Conservation (phyloP, 1,140 invertebrate species). For the Atopsyche davidsoni region DNA sequence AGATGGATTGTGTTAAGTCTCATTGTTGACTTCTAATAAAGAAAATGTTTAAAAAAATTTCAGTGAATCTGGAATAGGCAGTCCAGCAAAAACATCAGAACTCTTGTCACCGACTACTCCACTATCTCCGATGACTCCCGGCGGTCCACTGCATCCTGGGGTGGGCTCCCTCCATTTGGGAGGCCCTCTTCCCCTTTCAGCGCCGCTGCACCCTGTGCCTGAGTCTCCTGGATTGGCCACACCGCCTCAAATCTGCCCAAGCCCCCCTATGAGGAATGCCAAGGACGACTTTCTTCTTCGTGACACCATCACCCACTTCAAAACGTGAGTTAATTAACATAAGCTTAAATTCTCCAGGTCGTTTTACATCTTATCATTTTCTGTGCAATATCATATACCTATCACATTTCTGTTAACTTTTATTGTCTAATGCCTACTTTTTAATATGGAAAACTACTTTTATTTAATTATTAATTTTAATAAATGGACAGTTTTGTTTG, state of each 20-base stretch:
- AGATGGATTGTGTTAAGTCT: too few species aligned
- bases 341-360: too few species aligned
- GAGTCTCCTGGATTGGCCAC: slow-evolving; percentile 31
- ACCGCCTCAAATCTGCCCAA: slow-evolving; percentile 40
- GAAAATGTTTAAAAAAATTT: too few species aligned
- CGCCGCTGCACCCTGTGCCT: slow-evolving; percentile 8
- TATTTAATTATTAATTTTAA: too few species aligned
- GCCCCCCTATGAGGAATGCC: slow-evolving; percentile 33
- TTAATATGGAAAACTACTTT: too few species aligned
- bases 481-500: too few species aligned
- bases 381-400: too few species aligned
- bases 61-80: slow-evolving; percentile 45
- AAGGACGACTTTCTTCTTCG: slow-evolving; percentile 39
- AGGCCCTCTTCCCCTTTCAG: slow-evolving; percentile 1
- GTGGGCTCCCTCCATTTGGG: slow-evolving; percentile 16
- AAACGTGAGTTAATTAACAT: slow-evolving; percentile 42
- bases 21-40: too few species aligned
- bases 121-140: slow-evolving; percentile 26
- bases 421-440: too few species aligned
- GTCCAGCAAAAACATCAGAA: slow-evolving; percentile 44
- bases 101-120: slow-evolving; percentile 39
- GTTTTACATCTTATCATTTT: too few species aligned
- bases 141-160: slow-evolving; percentile 28
- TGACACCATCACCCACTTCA: slow-evolving; percentile 43
- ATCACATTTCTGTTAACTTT: too few species aligned